Evolutionary conservation across 1,140 invertebrate species (phyloP), one percentile per base, ranked within the genome.

Genomic region (Drosophila truncata): DNA sequence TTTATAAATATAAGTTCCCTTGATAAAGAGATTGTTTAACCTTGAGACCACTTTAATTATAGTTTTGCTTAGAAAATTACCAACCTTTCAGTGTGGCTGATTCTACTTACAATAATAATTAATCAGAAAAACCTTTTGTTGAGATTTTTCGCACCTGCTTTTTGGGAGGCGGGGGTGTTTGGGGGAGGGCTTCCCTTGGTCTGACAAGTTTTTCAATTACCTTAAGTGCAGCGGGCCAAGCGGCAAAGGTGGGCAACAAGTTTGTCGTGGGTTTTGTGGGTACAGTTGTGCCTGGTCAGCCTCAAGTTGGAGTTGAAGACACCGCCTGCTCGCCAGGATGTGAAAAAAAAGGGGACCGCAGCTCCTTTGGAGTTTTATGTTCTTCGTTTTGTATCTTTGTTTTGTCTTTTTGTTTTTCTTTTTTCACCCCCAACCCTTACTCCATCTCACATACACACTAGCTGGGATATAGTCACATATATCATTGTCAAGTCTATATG

Each of bases 401-500:
- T 78, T 85, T 70, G 29, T 35, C 35, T 39, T 25, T n/a, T 41
- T 39, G n/a, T 37, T 52, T 57, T 63, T 75, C 65, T 64, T 75
- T 76, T 61, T 80, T 78, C 16, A 39, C 39, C 64, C 14, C 11
- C 41, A 27, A 52, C 66, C 18, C 25, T 9, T 1, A 3, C 71
- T 0, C 52, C 54, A 74, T n/a, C 55, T 66, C 64, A 78, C 47
- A 64, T 35, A 55, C 27, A 65, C 60, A 74, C 52, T 62, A 69
- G 60, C 80, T 55, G 70, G 71, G 71, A 83, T 66, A 80, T 79
- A 84, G 86, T 84, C 84, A 81, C 85, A 88, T 88, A 88, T 88
- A 88, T 88, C 84, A 88, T 88, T 88, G 84, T 88, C 84, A 88
- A 88, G 84, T 85, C 84, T 87, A 88, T 87, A 87, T 87, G 84